Evolutionary conservation across 2,113 vertebrate species (phyloP).

Genomic region (Rhinogobius similis): DNA sequence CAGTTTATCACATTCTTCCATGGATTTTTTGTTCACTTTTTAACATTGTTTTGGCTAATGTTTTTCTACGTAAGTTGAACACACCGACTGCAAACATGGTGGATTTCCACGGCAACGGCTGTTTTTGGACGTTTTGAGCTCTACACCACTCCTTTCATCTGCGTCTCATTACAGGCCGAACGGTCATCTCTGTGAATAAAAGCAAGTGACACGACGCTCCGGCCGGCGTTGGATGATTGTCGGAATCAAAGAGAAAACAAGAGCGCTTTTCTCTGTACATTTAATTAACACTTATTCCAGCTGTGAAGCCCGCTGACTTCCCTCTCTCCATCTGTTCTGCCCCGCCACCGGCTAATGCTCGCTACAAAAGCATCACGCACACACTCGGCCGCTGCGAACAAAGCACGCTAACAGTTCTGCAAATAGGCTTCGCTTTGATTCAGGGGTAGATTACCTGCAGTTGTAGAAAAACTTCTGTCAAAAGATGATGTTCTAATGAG

Average conservation of each 20-base stretch:
- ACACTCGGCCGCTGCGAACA: conserved; percentile 25
- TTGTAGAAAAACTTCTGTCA: not conserved
- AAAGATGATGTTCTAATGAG: not conserved
- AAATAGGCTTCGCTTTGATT: not conserved
- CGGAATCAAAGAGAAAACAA: conserved; percentile 7
- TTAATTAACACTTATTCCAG: conserved; percentile 46
- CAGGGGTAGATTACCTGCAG: not conserved
- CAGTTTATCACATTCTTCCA: too few relatives aligned
- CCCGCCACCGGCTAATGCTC: conserved; percentile 13
- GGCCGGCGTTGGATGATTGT: conserved; percentile 13
- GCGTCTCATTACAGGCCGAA: not conserved
- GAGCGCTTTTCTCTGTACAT: conserved; percentile 31
- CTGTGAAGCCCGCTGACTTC: conserved; percentile 34
- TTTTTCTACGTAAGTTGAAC: too few relatives aligned
- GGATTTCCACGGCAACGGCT: too few relatives aligned
- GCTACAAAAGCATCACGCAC: conserved; percentile 7
- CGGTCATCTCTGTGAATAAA: not conserved
- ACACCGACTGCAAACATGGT: too few relatives aligned
- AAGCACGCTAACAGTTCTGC: not conserved
- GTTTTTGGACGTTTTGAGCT: too few relatives aligned
- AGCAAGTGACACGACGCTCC: not conserved
- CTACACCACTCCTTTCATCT: too few relatives aligned
- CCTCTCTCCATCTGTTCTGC: conserved; percentile 36
- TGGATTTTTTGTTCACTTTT: too few relatives aligned
- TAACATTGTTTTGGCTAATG: too few relatives aligned